Percentiles rank a stretch among this genome's conserved stretches.
These are phyloP conservation scores for Ploceus nigricollis DNA, from an alignment of 2,113 vertebrate genomes.

Conservation along the genomic window DNA sequence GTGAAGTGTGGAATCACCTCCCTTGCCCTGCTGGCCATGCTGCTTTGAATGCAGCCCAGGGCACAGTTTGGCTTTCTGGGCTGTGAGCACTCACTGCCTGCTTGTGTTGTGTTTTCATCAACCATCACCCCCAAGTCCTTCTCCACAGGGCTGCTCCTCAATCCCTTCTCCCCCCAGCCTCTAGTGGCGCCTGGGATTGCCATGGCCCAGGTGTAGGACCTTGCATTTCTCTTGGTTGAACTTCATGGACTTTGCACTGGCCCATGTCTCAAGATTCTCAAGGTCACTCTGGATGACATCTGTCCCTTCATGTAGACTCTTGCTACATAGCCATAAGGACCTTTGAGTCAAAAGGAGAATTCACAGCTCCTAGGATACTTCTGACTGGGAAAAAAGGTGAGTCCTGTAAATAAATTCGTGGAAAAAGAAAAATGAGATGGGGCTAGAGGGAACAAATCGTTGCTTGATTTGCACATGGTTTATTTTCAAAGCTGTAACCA, in stretches of 20 bases:
- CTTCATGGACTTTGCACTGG: neutral
- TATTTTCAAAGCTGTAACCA: neutral
- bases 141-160: neutral
- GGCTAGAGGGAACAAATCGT: neutral
- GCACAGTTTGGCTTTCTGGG: neutral
- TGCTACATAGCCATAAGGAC: neutral
- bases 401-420: neutral
- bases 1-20: neutral
- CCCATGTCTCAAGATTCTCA: neutral
- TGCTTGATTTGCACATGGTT: neutral
- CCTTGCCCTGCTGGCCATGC: fast-evolving
- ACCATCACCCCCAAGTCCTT: neutral
- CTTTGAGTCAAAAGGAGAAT: neutral
- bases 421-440: neutral
- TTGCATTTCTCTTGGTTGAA: neutral
- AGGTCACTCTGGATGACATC: neutral
- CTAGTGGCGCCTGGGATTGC: neutral
- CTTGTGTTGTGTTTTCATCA: neutral
- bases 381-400: neutral
- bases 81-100: fast-evolving
- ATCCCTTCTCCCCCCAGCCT: neutral
- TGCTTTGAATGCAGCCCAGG: neutral
- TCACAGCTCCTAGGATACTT: neutral
- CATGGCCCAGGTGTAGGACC: neutral
- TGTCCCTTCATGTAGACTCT: neutral